These are phyloP conservation scores for Hydractinia echinata DNA, from an alignment of 30 jellyfish, hydroid and myxozoan genomes.

Conservation along the genomic window DNA sequence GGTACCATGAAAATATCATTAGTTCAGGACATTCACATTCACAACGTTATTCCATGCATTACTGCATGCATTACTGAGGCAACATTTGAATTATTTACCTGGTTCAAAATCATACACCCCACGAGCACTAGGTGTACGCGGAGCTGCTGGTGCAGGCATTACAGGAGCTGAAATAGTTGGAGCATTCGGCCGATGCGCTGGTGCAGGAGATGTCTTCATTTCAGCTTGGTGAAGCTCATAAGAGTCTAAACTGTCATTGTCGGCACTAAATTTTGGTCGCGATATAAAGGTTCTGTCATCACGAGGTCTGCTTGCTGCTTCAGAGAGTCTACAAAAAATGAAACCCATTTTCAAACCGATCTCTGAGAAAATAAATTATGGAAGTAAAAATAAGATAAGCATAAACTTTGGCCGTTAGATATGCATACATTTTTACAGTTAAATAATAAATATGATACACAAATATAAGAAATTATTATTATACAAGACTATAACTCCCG, in stretches of 20 bases:
- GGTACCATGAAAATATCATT: too few relatives aligned
- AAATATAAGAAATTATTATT: too few relatives aligned
- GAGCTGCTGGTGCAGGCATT: constrained; percentile 58
- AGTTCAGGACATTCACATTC: too few relatives aligned
- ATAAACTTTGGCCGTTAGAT: not conserved
- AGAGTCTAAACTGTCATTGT: constrained; percentile 29
- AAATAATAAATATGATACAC: too few relatives aligned
- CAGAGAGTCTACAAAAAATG: constrained; percentile 47
- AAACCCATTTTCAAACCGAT: too few relatives aligned
- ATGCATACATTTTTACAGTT: too few relatives aligned
- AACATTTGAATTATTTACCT: constrained; percentile 40
- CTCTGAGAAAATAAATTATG: not conserved
- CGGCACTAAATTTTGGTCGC: constrained; percentile 38
- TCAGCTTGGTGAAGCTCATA: constrained; percentile 14
- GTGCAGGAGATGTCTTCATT: constrained; percentile 32
- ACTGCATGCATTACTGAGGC: too few relatives aligned
- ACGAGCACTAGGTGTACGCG: constrained; percentile 60
- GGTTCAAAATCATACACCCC: constrained; percentile 92
- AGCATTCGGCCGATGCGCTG: constrained; percentile 19
- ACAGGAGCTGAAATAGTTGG: constrained; percentile 38
- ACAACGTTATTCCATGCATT: not conserved
- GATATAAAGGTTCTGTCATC: constrained; percentile 70
- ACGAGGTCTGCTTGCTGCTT: constrained; percentile 95
- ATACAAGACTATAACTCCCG: too few relatives aligned
- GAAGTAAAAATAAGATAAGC: not conserved